Base-by-base conservation (phyloP, 2,113 vertebrate genomes). In the Corythornis madagascariensis region DNA sequence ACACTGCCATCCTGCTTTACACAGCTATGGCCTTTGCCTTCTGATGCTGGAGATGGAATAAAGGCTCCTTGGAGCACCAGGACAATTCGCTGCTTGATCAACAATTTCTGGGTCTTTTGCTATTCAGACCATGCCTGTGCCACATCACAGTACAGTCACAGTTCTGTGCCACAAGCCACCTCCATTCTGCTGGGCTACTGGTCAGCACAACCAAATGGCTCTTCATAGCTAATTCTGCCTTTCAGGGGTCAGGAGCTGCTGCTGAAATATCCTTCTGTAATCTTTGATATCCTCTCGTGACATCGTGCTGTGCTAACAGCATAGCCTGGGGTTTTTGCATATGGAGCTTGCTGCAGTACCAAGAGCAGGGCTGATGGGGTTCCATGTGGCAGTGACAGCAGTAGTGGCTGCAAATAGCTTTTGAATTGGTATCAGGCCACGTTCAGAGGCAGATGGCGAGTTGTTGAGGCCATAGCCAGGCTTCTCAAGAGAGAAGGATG, bases 381-480 rank as follows among this genome's bases (percentile, higher is more conserved):
- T 11, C 59, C 78, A 70, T 47, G 87, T 83, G 91, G 59, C 91
- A 73, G 55, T 42, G 89, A 70, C n/a, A 83, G 67, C 71, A 91
- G 67, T 2, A 42, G 24, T 16, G 67, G 38, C 66, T 86, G 71
- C 71, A 80, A 63, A 89, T 73, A 85, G 82, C 50, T 88, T 83
- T 85, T 70, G 25, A 61, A 28, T 94, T 42, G 1, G 0, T 71
- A 19, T 85, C 74, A 87, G 84, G 63, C 45, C 70, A 25, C 9
- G 21, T 75, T 50, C 21, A 63, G 89, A 87, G 50, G 67, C 82
- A 95, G 87, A 88, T 85, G 85, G 67, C 71, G 76, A 19, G 67
- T 38, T 85, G 50, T 66, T 94, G 57, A 66, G 75, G 50, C 81
- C 89, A 25, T 55, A 33, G 18, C 55, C 42, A 33, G 42, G 24